Percentiles rank a stretch among this genome's conserved stretches.
These are phyloP conservation scores for Eulithis testata DNA, from an alignment of 2,888 invertebrate genomes.

Conservation along the genomic window DNA sequence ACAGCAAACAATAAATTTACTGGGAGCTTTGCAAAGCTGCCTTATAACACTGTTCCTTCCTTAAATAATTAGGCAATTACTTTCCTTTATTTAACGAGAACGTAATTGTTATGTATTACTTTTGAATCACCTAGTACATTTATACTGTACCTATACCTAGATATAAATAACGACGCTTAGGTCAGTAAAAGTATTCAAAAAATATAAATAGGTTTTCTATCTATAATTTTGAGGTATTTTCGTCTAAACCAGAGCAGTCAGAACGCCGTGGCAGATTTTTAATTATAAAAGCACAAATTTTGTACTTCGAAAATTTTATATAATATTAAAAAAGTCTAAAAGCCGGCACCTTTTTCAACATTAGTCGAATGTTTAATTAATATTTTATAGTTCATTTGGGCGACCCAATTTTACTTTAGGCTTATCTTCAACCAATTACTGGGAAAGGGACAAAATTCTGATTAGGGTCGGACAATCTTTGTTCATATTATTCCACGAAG, in stretches of 20 bases:
- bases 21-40: constrained; percentile 59
- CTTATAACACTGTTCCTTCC: constrained; percentile 58
- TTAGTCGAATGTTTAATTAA: constrained; percentile 25
- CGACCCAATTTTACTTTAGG: constrained; percentile 27
- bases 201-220: no score
- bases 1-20: constrained; percentile 66
- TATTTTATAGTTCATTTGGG: constrained; percentile 31
- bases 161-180: no score
- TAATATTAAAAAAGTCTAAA: not conserved
- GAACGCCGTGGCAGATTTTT: no score
- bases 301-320: no score
- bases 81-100: constrained; percentile 69
- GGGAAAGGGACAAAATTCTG: constrained; percentile 30
- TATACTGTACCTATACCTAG: no score
- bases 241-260: no score
- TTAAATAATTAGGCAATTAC: constrained; percentile 78
- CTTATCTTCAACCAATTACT: constrained; percentile 29
- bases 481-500: constrained; percentile 16
- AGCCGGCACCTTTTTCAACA: constrained; percentile 1
- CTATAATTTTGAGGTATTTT: no score
- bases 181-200: no score
- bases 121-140: constrained; percentile 10
- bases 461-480: constrained; percentile 33
- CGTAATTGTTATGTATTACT: constrained; percentile 61
- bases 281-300: no score